Evolutionary conservation across 1,140 invertebrate genomes (phyloP).

Genomic region (Ceratina calcarata): DNA sequence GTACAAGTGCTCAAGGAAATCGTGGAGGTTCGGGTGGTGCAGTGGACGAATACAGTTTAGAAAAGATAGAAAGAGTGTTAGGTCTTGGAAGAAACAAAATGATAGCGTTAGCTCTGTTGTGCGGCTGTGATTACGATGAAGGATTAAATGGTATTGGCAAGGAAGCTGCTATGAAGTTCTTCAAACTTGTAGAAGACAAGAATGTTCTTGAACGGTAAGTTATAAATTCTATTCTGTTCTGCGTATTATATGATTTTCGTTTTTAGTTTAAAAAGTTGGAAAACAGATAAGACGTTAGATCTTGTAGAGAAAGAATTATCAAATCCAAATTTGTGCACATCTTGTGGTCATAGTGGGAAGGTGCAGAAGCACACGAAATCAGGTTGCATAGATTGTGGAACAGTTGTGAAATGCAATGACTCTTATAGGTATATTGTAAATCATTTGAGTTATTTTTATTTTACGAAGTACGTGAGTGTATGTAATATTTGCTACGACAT

Average conservation of each 20-base stretch:
- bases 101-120: constrained; percentile 90
- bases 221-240: constrained; percentile 12
- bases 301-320: constrained; percentile 79
- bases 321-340: constrained; percentile 83
- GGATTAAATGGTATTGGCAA: constrained; percentile 91
- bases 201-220: constrained; percentile 83
- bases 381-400: constrained; percentile 84
- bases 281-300: constrained; percentile 80
- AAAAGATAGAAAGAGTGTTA: constrained; percentile 81
- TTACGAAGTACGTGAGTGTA: background rate
- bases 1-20: constrained; percentile 85
- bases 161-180: constrained; percentile 88
- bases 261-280: constrained; percentile 83
- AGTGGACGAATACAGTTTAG: constrained; percentile 88
- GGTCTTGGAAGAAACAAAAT: constrained; percentile 90
- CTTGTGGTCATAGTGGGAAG: constrained; percentile 86
- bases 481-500: constrained; percentile 52
- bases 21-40: constrained; percentile 83
- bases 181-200: constrained; percentile 83
- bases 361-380: constrained; percentile 82
- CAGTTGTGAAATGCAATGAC: constrained; percentile 82
- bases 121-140: constrained; percentile 93
- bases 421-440: constrained; percentile 81
- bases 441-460: constrained; percentile 11
- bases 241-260: background rate